These are phyloP conservation scores for Lithobates sylvaticus DNA, from an alignment of 2,797 vertebrate genomes.

Conservation along the genomic window DNA sequence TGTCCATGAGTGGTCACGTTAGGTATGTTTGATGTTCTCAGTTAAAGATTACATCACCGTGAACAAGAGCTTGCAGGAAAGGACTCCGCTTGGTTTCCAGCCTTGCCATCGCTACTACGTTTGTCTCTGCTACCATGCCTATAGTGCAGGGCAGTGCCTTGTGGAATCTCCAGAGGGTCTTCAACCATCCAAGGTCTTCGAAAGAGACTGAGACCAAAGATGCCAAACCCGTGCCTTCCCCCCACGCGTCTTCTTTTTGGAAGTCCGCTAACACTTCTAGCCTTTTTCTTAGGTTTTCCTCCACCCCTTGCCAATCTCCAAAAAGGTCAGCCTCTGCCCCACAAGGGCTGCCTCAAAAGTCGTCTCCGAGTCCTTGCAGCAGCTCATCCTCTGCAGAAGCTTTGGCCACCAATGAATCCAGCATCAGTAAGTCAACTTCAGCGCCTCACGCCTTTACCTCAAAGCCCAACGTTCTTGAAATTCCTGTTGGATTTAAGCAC, in stretches of 20 bases:
- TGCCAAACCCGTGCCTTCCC: slow-evolving; percentile 12
- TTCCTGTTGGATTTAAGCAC: slow-evolving; percentile 19
- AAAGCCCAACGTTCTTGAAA: slow-evolving; percentile 23
- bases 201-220: slow-evolving; percentile 29
- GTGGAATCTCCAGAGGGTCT: slow-evolving; percentile 43
- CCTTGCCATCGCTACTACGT: background rate
- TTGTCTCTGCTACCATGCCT: slow-evolving; percentile 32
- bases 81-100: background rate
- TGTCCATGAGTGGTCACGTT: background rate
- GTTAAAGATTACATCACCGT: slow-evolving; percentile 10
- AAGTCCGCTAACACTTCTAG: slow-evolving; percentile 19
- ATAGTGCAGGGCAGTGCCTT: slow-evolving; percentile 45
- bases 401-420: background rate
- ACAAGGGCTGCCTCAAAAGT: background rate
- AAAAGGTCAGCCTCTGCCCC: slow-evolving; percentile 41
- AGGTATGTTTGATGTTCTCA: background rate
- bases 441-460: background rate
- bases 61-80: background rate
- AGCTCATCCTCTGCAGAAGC: background rate
- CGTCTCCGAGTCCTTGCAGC: background rate
- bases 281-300: slow-evolving; percentile 19
- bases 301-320: background rate
- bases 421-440: slow-evolving; percentile 33
- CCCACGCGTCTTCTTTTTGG: slow-evolving; percentile 20
- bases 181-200: slow-evolving; percentile 32